phyloP scores from a whole-genome alignment of 1,140 invertebrate species.

The Drosophila busckii region DNA sequence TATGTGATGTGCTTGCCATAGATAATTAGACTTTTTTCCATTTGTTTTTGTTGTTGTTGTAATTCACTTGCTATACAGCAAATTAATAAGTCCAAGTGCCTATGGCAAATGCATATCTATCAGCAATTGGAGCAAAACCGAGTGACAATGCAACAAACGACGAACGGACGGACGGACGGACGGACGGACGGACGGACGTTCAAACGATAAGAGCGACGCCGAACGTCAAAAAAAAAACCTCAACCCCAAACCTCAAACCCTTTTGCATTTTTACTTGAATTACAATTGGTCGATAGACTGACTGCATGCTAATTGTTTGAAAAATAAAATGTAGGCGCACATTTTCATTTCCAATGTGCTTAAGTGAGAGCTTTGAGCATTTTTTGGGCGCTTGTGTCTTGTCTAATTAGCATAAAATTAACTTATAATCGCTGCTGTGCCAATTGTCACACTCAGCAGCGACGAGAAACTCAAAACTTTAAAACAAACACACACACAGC shows the following conservation, averaged over 20 bases:
- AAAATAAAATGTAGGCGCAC: constrained; percentile 38
- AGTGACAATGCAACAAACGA: constrained; percentile 5
- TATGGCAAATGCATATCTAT: constrained; percentile 43
- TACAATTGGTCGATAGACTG: constrained; percentile 26
- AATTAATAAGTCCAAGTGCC: constrained; percentile 43
- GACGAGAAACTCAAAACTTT: constrained; percentile 13
- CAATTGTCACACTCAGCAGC: constrained; percentile 34
- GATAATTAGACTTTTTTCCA: no score
- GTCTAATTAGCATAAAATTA: constrained; percentile 68
- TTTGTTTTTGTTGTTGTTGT: constrained; percentile 1
- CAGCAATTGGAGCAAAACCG: constrained; percentile 63
- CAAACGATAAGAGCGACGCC: constrained; percentile 11
- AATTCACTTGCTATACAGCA: constrained; percentile 22
- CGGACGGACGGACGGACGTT: no score
- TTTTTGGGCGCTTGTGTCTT: constrained; percentile 20
- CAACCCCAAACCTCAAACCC: constrained; percentile 9
- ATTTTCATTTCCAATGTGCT: constrained; percentile 41
- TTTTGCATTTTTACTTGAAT: constrained; percentile 2
- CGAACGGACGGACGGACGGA: no score
- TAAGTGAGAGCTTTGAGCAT: no score
- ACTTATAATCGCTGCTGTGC: constrained; percentile 63
- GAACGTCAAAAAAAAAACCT: neutral
- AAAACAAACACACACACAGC: neutral
- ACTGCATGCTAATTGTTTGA: constrained; percentile 58
- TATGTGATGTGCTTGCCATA: no score